These are phyloP conservation scores for Pelecanus crispus DNA, from an alignment of 2,113 vertebrate genomes.

Conservation along the genomic window DNA sequence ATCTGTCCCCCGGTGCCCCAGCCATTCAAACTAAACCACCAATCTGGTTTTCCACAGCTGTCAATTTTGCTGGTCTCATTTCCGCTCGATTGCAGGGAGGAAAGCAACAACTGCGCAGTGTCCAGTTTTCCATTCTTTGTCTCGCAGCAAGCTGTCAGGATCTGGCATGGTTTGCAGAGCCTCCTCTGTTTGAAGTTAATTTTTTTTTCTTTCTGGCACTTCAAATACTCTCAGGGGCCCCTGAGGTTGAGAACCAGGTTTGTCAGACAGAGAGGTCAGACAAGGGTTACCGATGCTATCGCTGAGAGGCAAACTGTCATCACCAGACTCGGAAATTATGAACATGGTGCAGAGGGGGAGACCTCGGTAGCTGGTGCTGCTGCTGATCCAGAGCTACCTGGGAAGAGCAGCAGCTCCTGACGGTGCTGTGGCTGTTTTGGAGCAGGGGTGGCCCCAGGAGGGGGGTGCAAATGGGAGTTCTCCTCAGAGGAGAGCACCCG, in stretches of 20 bases:
- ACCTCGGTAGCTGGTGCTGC: not conserved
- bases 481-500: not conserved
- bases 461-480: not conserved
- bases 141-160: constrained; percentile 32
- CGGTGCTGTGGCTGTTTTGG: accelerated
- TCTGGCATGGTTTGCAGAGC: constrained; percentile 5
- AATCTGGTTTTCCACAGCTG: constrained; percentile 52
- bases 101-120: not conserved
- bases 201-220: constrained; percentile 24
- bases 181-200: constrained; percentile 17
- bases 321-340: not conserved
- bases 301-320: constrained; percentile 7
- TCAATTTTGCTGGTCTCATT: constrained; percentile 16
- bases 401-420: not conserved
- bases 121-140: constrained; percentile 47
- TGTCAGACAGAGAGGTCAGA: constrained; percentile 51
- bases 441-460: not conserved
- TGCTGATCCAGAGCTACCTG: not conserved
- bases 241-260: not conserved
- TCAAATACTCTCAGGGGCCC: constrained; percentile 15
- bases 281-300: constrained; percentile 24
- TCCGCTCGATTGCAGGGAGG: constrained; percentile 35
- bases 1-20: constrained; percentile 35
- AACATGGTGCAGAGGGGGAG: not conserved
- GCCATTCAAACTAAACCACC: constrained; percentile 40